Conservation (phyloP, 2,888 invertebrate species). For the Agyllia agylla region DNA sequence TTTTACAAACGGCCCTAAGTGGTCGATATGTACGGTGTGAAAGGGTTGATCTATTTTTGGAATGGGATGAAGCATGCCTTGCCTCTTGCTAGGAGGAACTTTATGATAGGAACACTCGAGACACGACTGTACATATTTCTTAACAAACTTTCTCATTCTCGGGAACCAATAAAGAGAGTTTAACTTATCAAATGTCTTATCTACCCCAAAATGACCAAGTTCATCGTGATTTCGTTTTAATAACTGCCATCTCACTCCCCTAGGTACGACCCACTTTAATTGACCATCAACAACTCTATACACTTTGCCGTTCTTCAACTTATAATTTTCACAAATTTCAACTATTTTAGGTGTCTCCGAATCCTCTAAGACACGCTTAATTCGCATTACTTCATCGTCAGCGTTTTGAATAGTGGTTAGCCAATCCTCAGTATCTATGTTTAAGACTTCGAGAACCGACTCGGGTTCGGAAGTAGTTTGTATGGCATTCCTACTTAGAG, state of each 20-base stretch:
- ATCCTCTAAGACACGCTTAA: not conserved
- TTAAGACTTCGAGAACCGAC: not conserved
- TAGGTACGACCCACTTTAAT: not conserved
- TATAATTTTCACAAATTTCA: not conserved
- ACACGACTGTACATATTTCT: constrained; percentile 43
- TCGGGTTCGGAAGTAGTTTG: not conserved
- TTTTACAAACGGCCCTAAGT: constrained; percentile 36
- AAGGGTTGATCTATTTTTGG: not conserved
- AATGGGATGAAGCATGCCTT: constrained; percentile 10
- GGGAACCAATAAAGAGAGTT: constrained; percentile 31
- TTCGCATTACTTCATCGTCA: not conserved
- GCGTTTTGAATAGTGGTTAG: not conserved
- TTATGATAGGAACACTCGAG: not conserved
- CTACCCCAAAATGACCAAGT: constrained; percentile 8
- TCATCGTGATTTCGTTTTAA: constrained; percentile 13
- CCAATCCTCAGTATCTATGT: not conserved
- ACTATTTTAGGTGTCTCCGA: not conserved
- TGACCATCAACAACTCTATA: not conserved
- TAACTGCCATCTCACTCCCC: constrained; percentile 4
- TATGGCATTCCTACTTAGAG: not conserved
- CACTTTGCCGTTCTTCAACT: not conserved
- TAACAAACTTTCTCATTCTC: constrained; percentile 26
- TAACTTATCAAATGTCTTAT: constrained; percentile 12
- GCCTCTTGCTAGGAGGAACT: not conserved
- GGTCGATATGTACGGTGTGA: constrained; percentile 14